Conservation (phyloP, 2,113 vertebrate genomes). For the Gymnobelideus leadbeateri region DNA sequence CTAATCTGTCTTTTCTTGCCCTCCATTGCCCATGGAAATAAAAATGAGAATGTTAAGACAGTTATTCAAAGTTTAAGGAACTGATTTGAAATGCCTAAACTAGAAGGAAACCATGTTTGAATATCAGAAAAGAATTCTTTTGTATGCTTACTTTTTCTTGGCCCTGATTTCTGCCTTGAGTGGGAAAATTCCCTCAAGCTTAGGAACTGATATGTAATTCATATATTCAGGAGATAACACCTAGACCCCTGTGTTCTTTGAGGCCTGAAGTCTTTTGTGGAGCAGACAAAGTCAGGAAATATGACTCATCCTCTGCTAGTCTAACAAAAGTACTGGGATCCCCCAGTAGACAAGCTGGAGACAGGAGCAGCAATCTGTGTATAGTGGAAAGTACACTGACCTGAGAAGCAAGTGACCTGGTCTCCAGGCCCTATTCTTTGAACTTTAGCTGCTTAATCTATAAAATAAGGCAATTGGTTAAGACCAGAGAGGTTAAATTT, state of each 20-base stretch:
- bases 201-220: slow-evolving; percentile 65
- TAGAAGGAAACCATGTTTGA: not conserved
- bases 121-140: slow-evolving; percentile 46
- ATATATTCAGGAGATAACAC: slow-evolving; percentile 48
- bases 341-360: not conserved
- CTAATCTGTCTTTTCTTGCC: not conserved
- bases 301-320: slow-evolving; percentile 16
- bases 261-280: not conserved
- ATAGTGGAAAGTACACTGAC: not conserved
- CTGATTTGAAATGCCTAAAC: not conserved
- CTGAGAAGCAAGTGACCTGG: not conserved
- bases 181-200: slow-evolving; percentile 67
- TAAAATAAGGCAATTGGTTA: not conserved
- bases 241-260: slow-evolving; percentile 34
- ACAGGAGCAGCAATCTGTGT: not conserved
- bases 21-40: slow-evolving; percentile 19
- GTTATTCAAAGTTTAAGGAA: not conserved
- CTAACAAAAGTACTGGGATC: not conserved
- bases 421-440: not conserved
- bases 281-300: not conserved
- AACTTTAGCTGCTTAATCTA: not conserved
- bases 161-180: slow-evolving; percentile 32
- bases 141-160: slow-evolving; percentile 32
- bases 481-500: not conserved
- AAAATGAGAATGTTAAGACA: slow-evolving; percentile 14